A percentile compares a stretch with the other conserved stretches of the same genome.
These are phyloP conservation scores for Agrilus cyanescens DNA, from an alignment of 2,888 invertebrate genomes.

Conservation along the genomic window DNA sequence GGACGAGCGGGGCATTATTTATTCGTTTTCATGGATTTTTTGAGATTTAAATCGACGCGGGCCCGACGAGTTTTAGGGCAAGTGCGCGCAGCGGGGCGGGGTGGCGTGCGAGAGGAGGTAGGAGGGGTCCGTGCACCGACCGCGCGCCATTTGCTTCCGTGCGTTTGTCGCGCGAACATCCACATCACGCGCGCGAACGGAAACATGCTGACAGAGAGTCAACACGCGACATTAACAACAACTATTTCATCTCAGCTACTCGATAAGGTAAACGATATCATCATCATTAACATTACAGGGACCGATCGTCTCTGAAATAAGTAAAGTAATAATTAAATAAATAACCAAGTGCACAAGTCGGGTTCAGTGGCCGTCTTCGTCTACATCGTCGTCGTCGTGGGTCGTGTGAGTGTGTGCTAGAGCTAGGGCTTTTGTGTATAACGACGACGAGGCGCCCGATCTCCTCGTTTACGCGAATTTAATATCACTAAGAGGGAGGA, in stretches of 20 bases:
- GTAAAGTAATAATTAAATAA: neutral
- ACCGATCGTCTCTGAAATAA: neutral
- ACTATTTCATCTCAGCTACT: conserved; percentile 4
- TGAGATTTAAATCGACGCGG: conserved; percentile 40
- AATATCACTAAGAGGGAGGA: too few species aligned
- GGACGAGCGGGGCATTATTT: conserved; percentile 32
- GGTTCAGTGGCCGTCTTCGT: conserved; percentile 4
- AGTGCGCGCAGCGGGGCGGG: conserved; percentile 32
- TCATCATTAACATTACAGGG: neutral
- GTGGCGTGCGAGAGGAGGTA: conserved; percentile 20
- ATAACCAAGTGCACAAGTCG: conserved; percentile 1
- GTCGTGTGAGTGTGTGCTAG: neutral
- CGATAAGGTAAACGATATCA: neutral
- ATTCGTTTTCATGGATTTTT: conserved; percentile 40
- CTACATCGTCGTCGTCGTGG: conserved; percentile 1
- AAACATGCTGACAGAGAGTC: conserved; percentile 27
- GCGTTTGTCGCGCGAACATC: conserved; percentile 23
- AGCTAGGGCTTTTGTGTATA: neutral
- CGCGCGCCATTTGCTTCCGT: conserved; percentile 29
- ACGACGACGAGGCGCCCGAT: too few species aligned
- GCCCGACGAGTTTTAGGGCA: conserved; percentile 25
- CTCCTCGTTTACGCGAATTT: too few species aligned
- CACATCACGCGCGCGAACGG: conserved; percentile 21
- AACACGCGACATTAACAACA: conserved; percentile 19
- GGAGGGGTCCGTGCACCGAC: conserved; percentile 29